Conservation (phyloP, 2,888 invertebrate genomes). For the Hedya salicella region DNA sequence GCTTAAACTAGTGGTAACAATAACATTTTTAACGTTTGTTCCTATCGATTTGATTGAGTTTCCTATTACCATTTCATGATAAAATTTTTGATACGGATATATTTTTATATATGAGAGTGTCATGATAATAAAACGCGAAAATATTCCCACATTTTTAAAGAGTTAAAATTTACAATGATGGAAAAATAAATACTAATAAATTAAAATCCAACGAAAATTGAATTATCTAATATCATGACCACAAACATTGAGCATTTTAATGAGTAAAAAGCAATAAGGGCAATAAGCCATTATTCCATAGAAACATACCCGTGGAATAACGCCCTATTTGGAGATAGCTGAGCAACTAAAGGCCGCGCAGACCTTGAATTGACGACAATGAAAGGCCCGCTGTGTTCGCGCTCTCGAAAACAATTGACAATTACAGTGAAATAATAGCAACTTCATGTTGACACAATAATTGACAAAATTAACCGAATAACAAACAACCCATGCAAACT, state of each 20-base stretch:
- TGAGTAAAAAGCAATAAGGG: constrained; percentile 73
- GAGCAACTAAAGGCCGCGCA: constrained; percentile 79
- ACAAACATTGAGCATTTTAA: constrained; percentile 81
- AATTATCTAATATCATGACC: constrained; percentile 80
- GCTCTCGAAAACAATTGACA: constrained; percentile 74
- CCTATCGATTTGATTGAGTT: constrained; percentile 58
- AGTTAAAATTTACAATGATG: constrained; percentile 14
- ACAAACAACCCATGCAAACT: constrained; percentile 66
- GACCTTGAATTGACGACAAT: constrained; percentile 75
- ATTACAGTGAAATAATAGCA: constrained; percentile 65
- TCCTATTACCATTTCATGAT: constrained; percentile 48
- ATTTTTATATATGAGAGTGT: constrained; percentile 26
- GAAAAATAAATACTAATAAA: constrained; percentile 67
- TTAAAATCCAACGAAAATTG: constrained; percentile 67
- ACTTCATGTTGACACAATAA: constrained; percentile 71
- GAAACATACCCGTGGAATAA: background rate
- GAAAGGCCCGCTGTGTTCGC: constrained; percentile 53
- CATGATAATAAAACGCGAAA: constrained; percentile 33
- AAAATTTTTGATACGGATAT: constrained; percentile 23
- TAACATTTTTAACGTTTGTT: constrained; percentile 72
- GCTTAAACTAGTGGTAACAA: constrained; percentile 84
- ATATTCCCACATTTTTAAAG: background rate
- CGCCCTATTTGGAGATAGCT: constrained; percentile 47
- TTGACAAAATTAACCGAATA: constrained; percentile 80
- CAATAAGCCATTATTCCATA: background rate